Base-by-base conservation (phyloP, 2,888 invertebrate species). In the Caenorhabditis sinica region DNA sequence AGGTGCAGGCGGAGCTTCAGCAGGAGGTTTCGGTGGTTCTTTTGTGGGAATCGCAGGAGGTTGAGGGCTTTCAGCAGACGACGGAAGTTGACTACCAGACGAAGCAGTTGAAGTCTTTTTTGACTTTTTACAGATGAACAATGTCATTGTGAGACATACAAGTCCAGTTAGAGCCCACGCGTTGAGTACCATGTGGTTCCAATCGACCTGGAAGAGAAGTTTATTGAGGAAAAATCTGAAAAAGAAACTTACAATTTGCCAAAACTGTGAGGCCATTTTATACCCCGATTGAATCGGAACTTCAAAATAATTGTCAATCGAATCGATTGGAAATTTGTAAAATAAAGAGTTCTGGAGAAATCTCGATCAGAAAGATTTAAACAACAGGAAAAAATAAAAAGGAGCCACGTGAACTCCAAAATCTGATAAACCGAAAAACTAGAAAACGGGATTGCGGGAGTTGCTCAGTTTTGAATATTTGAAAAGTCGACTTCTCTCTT, bases 211-310 rank as follows among this genome's bases (percentile, higher is more conserved):
- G 13, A 40, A 53, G 2, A 25, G 15, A 28, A 56, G 1, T 9
- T 28, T 2, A 6, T 0, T 28, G 2, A 28, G 3, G 25, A 25
- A 28, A 33, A 6, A 2, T 33, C 20, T 20, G 17, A 36, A 45
- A 30, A 15, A 51, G n/a, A n/a, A 51, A 74, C 63, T 65, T 25
- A 74, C 74, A 40, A 40, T 40, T 36, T 63, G 73, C 73, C 73
- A 73, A 63, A 61, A 45, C 30, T n/a, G 25, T 49, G 51, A 49
- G 73, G 74, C 53, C 74, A 74, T 74, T 63, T 15, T 63, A 51
- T 51, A n/a, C n/a, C 49, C 68, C 53, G 36, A 25, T 9, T 45
- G 40, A 56, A 56, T 69, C 53, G 69, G 69, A 56, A 28, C n/a
- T 69, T 40, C 20, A 56, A 69, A 69, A 69, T 69, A 53, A 65